Evolutionary conservation across 2,888 invertebrate genomes (phyloP), one percentile per base, ranked within the genome.

Genomic region (Cephonodes hylas): DNA sequence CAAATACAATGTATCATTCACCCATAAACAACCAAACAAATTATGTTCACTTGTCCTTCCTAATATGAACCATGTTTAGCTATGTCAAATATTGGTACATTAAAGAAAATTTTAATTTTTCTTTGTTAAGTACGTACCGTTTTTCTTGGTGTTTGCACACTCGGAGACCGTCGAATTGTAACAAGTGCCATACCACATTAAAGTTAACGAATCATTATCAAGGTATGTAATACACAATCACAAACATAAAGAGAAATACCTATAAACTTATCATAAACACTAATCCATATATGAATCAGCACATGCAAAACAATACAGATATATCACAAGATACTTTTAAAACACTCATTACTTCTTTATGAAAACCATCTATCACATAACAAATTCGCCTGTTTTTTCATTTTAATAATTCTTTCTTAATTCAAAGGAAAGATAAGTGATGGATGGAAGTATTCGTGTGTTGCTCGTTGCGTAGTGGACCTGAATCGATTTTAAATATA

Each of bases 171-270:
- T 74, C 90, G 89, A 84, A 91, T 91, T 75, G 91, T 91, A 83
- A 92, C 91, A 79, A 92, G 91, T 87, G 92, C 92, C 92, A 92
- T 92, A 84, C 86, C 91, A 92, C 89, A 89, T 85, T 84, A 86
- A 77, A 83, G 80, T 81, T 85, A 86, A 79, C 82, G 77, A 86
- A 85, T 83, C 88, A 90, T 90, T 85, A 85, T 86, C 82, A 77
- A 80, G 84, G 81, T 83, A 75, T 71, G 65, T 66, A 87, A 83
- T 81, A 82, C 76, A 85, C 86, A 87, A 86, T 86, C 88, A 89
- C 88, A 90, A 88, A 89, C 87, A 85, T 83, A 83, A 76, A 85
- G 75, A 82, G 76, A 82, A 85, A 81, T 84, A 74, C 67, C 60
- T 68, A 85, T 79, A 79, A 84, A 86, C 83, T 79, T 85, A 86